These are phyloP conservation scores for Heterotis niloticus DNA, from an alignment of 2,113 vertebrate species.

Conservation along the genomic window DNA sequence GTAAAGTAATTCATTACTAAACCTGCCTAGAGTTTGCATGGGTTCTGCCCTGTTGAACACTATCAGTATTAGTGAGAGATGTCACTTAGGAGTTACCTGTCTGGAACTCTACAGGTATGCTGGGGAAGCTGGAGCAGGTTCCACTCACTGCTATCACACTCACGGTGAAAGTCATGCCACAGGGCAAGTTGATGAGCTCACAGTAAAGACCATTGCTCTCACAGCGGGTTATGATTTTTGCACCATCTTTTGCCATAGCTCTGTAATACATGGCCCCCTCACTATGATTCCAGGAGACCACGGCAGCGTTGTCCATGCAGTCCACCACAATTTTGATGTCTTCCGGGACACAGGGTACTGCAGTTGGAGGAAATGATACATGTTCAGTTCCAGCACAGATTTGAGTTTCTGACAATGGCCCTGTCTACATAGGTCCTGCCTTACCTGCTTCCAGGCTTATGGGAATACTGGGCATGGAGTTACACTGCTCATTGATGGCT, in stretches of 20 bases:
- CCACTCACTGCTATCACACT: slow-evolving; percentile 55
- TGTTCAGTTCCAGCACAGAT: too few relatives aligned
- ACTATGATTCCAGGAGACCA: slow-evolving; percentile 59
- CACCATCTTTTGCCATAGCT: slow-evolving; percentile 39
- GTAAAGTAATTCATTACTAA: too few relatives aligned
- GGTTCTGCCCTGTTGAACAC: neutral
- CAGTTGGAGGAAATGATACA: neutral
- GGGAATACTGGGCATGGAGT: slow-evolving; percentile 51
- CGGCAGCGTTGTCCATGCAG: slow-evolving; percentile 52
- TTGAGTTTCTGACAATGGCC: too few relatives aligned
- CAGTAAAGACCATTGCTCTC: slow-evolving; percentile 39
- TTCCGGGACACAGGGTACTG: slow-evolving; percentile 65
- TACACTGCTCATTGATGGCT: slow-evolving; percentile 50
- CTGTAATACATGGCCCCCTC: slow-evolving; percentile 52
- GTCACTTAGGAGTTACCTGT: slow-evolving; percentile 55
- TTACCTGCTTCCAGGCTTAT: slow-evolving; percentile 57
- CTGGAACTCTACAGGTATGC: slow-evolving; percentile 38
- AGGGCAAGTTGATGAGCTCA: slow-evolving; percentile 51
- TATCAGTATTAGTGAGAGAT: neutral
- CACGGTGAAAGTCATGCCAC: slow-evolving; percentile 54
- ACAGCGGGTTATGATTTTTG: slow-evolving; percentile 38
- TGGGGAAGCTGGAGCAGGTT: slow-evolving; percentile 61
- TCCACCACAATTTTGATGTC: slow-evolving; percentile 47
- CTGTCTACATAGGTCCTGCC: slow-evolving; percentile 16
- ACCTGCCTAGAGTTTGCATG: too few relatives aligned